phyloP scores from a whole-genome alignment of 2,797 vertebrate species.

The Sarcophilus harrisii region DNA sequence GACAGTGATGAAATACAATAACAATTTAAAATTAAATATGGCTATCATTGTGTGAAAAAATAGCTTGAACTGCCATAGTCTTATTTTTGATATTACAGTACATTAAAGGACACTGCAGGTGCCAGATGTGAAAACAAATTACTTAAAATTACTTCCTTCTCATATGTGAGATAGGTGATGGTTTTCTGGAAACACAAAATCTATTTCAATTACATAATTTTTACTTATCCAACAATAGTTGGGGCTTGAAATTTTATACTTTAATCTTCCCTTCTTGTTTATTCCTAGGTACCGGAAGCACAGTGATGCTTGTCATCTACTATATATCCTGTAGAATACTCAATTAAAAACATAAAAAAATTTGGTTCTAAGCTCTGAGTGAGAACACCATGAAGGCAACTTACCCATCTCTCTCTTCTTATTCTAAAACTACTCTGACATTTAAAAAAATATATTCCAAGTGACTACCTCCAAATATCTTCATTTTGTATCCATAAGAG shows the following conservation, averaged over 20 bases:
- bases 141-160: background rate
- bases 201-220: background rate
- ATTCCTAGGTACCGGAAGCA: constrained; percentile 62
- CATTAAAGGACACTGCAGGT: constrained; percentile 54
- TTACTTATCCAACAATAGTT: constrained; percentile 12
- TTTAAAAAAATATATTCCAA: constrained; percentile 63
- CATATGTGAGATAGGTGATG: background rate
- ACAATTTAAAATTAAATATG: constrained; percentile 86
- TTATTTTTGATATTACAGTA: constrained; percentile 61
- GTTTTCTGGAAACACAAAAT: background rate
- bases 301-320: constrained; percentile 26
- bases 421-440: constrained; percentile 9
- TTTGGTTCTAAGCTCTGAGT: background rate
- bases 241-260: background rate
- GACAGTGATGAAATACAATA: constrained; percentile 73
- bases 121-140: constrained; percentile 45
- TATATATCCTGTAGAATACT: background rate
- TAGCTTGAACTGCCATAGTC: constrained; percentile 78
- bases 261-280: constrained; percentile 14
- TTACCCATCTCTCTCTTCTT: constrained; percentile 70
- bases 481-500: background rate
- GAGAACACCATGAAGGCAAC: background rate
- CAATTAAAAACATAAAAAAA: background rate
- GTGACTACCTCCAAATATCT: constrained; percentile 31
- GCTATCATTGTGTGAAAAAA: constrained; percentile 81